Evolutionary conservation across 1,140 invertebrate species (phyloP), one percentile per base, ranked within the genome.

Genomic region (Drosophila pachea): DNA sequence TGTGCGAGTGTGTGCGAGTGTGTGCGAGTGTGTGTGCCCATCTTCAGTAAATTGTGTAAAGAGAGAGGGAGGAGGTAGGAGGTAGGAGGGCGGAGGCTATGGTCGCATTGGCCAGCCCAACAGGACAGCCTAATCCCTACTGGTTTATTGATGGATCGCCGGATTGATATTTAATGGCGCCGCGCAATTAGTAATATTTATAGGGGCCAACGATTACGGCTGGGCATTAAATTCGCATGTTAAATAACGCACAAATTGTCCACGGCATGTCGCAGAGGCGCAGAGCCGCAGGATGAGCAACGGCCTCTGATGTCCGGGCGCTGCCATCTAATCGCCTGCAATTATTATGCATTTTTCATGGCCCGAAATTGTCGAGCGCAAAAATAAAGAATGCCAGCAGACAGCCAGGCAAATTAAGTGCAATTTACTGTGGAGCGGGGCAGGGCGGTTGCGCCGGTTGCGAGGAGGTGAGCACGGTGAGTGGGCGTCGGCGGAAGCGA

Each of bases 281-380:
- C n/a, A 22, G 3, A 2, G 22, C 22, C 22, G 22, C 22, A 22
- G 22, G 22, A 22, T 22, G 22, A 22, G 22, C 22, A 22, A 1
- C 22, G 22, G 22, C 22, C 22, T 22, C 22, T 3, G 22, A 22
- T 5, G 31, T 35, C 49, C 49, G 33, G 33, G 8, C n/a, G n/a
- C n/a, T n/a, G n/a, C 43, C 22, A 22, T 22, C 22, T 43, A 16
- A 14, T 35, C 16, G 9, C 11, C 38, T 12, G 56, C 81, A 86
- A 84, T 84, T 86, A 86, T 79, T 72, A 84, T 84, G 73, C 73
- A 84, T 84, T 77, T 86, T 84, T 84, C 53, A 84, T 84, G 73
- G 59, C 43, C 16, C 32, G 59, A 81, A 84, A 86, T 76, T 76
- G 66, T 76, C 63, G 47, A 73, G 60, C 47, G 22, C 22, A 22